Conservation (phyloP, 2,888 invertebrate genomes). For the Ischnura elegans region DNA sequence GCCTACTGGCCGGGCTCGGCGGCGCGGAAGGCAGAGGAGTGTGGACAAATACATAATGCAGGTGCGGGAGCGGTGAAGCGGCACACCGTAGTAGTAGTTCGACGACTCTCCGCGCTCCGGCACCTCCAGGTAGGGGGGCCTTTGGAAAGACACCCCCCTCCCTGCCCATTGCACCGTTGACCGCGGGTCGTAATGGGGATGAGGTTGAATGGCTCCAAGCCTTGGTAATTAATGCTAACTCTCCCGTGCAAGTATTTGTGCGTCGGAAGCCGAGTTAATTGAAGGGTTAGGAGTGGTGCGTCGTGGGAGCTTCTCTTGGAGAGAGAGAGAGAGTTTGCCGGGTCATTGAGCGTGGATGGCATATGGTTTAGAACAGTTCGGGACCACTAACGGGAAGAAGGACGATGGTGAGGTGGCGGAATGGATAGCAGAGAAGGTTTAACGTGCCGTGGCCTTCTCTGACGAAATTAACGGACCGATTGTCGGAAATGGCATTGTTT, state of each 20-base stretch:
- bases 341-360: neutral
- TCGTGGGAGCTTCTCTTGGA: neutral
- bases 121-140: neutral
- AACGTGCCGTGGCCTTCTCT: neutral
- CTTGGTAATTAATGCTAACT: slow-evolving; percentile 4
- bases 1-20: neutral
- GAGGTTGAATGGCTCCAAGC: slow-evolving; percentile 25
- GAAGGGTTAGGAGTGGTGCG: neutral
- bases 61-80: neutral
- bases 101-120: neutral
- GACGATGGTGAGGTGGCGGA: neutral
- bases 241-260: slow-evolving; percentile 35
- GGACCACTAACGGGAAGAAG: neutral
- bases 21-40: neutral
- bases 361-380: neutral
- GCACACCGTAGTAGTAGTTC: neutral
- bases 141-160: neutral
- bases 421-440: neutral
- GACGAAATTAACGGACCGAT: neutral
- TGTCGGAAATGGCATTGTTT: neutral
- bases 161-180: no score
- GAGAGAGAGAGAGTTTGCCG: no score
- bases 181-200: slow-evolving; percentile 15
- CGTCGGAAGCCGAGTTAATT: slow-evolving; percentile 4
- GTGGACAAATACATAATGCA: slow-evolving; percentile 3